Evolutionary conservation across 2,797 vertebrate genomes (phyloP), one percentile per base, ranked within the genome.

Genomic region (Rhinogobio ventralis): DNA sequence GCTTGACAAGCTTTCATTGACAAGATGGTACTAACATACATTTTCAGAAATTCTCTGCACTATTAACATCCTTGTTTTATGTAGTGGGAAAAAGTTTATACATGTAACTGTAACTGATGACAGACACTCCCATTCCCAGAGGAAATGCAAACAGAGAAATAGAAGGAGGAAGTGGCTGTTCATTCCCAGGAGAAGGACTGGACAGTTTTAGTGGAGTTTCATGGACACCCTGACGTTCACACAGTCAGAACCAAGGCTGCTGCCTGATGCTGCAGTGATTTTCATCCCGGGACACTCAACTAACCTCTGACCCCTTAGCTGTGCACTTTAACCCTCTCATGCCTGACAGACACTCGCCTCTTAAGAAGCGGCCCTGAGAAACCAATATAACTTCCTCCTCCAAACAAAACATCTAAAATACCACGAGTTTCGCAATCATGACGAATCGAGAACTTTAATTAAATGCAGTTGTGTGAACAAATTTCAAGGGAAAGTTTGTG

Each of bases 161-260:
- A 68, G 77, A 46, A 85, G 85, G 79, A 88, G 89, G 92, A 94
- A 93, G 90, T 92, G 91, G 87, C 89, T 88, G 81, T 86, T 90
- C 88, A 90, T 94, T 93, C 92, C 93, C 93, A 85, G 84, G 92
- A 91, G 93, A 93, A 93, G 91, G 83, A 76, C 89, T 2, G 49
- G 33, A 74, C 84, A 55, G 80, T 80, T 93, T 89, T 90, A 91
- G 92, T 88, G 91, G 91, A 91, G 87, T 89, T 84, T 89, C 90
- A 90, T 91, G 91, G 85, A 85, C 86, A 81, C 87, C 7, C 80
- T 75, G 72, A 73, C 39, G 25, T 62, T 62, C 69, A 51, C 68
- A 51, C 79, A 83, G 86, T 81, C 77, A 74, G 60, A 80, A 67
- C 79, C 79, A 71, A 73, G 25, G 57, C 69, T 72, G 55, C 76